Base-by-base conservation (phyloP, 2,113 vertebrate species). In the Proteles cristata region DNA sequence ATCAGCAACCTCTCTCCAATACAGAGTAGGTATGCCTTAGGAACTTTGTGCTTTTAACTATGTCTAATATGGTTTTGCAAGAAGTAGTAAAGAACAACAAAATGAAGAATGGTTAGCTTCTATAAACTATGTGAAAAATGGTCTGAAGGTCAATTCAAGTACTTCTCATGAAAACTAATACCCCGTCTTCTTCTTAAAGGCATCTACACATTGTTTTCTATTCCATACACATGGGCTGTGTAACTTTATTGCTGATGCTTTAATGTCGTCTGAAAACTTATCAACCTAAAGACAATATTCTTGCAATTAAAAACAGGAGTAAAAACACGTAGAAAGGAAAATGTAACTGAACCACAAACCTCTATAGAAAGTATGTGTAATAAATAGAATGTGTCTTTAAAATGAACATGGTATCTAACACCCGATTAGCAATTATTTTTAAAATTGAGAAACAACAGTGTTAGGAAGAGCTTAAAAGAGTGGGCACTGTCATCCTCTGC, bases 1-100 rank as follows among this genome's bases (percentile, higher is more conserved):
- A 94, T 96, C 89, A 90, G 76, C 76, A 84, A 87, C 50, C 53
- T 95, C 35, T 93, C 68, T 43, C 84, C 80, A 85, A 4, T 65
- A 84, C 12, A 92, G 50, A 97, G 66, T 4, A 97, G 80, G 65
- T 43, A 81, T 85, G 84, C 26, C 76, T 85, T 74, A 88, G 81
- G 76, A 88, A 96, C 80, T 94, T 61, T 77, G 14, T 48, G 23
- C 26, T 96, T 96, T 95, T 92, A 96, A 87, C 23, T 69, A 76
- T 39, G 45, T 69, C 69, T 89, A 79, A 66, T 65, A 71, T 3
- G 71, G 16, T 79, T 91, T 87, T 93, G 31, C 21, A 94, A 84
- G 5, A 16, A 8, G 8, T 55, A 63, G 31, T 12, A 65, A 89
- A 87, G 7, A 65, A 76, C 14, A 66, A 86, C 69, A 93, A 79